phyloP scores from a whole-genome alignment of 30 jellyfish, hydroid and myxozoan species.

The Hydra vulgaris region DNA sequence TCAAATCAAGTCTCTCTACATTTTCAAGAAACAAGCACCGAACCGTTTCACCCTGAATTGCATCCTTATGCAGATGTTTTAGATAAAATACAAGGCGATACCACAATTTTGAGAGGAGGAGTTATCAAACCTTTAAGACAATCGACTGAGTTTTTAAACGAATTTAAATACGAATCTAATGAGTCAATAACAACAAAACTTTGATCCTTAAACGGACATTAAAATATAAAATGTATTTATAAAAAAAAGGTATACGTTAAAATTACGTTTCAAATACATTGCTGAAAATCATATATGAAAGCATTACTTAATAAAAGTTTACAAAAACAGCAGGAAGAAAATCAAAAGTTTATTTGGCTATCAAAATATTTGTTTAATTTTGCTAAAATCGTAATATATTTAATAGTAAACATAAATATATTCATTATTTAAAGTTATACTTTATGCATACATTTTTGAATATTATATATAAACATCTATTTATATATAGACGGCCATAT shows the following conservation, averaged over 20 bases:
- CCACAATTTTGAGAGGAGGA: constrained; percentile 94
- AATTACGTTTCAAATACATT: background rate
- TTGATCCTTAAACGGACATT: background rate
- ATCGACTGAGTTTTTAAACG: background rate
- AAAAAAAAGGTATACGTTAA: background rate
- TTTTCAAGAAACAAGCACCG: background rate
- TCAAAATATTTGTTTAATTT: no score
- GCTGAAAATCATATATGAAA: no score
- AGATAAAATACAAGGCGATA: constrained; percentile 79
- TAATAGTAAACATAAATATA: no score
- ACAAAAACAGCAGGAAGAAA: no score
- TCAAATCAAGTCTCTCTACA: background rate
- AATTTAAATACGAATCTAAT: background rate
- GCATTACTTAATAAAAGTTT: no score
- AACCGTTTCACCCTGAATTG: constrained; percentile 19
- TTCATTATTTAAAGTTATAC: no score
- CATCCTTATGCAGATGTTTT: constrained; percentile 88
- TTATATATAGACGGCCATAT: no score
- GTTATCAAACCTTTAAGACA: constrained; percentile 36
- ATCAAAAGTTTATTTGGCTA: no score
- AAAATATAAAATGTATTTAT: no score
- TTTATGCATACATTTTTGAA: no score
- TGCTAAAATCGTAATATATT: no score
- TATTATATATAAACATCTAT: no score
- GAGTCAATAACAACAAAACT: background rate